Evolutionary conservation across 2,113 vertebrate species (phyloP), one percentile per base, ranked within the genome.

Genomic region (Neomonachus schauinslandi): DNA sequence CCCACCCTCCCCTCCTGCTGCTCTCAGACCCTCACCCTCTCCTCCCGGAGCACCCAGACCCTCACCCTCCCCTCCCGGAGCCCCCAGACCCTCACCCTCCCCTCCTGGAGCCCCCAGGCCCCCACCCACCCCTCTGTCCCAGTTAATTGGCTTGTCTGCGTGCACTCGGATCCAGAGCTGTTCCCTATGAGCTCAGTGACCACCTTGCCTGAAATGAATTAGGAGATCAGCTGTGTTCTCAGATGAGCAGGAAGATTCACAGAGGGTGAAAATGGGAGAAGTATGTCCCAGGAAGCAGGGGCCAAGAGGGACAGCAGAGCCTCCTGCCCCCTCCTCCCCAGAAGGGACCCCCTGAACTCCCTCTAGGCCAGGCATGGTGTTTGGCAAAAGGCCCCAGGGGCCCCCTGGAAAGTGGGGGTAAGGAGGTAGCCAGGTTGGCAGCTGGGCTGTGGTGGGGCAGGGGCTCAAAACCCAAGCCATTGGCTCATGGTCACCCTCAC

Each of bases 111-210:
- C 59, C 21, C 59, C 24, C 59, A 61, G 59, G 3, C 59, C 59
- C 63, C 28, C n/a, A 10, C n/a, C n/a, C n/a, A 15, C 18, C n/a
- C 19, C n/a, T 18, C 36, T 26, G 76, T 46, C 61, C 79, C 36
- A n/a, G 46, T 51, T 12, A n/a, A 15, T 18, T 4, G 18, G 46
- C 21, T 0, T 0, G 33, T 33, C 46, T 39, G 4, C 9, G 0
- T 21, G 2, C 3, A 42, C 31, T 57, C 28, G 1, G n/a, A 24
- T 4, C 11, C 69, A 39, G 24, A 80, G 15, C 49, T 22, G 4
- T 39, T 63, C 26, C 21, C 57, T 6, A 0, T 11, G 8, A 77
- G 33, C 16, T 1, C 39, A 12, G 74, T 8, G 33, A 26, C 36
- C 4, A 0, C 59, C 19, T 42, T 16, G 39, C 49, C 42, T 59